Conservation (phyloP, 2,797 vertebrate genomes). For the Gymnoscopelus braueri region DNA sequence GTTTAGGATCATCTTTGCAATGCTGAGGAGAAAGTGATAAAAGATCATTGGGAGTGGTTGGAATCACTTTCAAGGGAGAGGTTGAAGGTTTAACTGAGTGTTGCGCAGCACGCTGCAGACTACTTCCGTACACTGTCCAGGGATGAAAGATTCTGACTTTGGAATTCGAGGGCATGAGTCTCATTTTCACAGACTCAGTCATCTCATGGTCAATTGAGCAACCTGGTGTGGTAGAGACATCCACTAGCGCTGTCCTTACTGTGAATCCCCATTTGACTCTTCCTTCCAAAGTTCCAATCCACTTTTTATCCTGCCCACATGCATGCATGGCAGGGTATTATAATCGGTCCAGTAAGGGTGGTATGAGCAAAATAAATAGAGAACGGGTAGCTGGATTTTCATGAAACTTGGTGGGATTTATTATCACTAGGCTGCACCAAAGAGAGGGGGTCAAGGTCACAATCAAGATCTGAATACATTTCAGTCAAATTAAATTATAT, state of each 20-base stretch:
- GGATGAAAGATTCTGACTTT: conserved; percentile 25
- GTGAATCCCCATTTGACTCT: conserved; percentile 31
- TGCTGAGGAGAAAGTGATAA: conserved; percentile 37
- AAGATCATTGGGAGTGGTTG: conserved; percentile 40
- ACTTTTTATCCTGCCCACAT: too few species aligned
- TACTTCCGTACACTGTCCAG: conserved; percentile 13
- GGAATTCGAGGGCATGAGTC: conserved; percentile 48
- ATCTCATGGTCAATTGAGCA: conserved; percentile 62
- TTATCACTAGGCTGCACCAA: too few species aligned
- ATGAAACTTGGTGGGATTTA: too few species aligned
- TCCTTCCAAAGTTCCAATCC: conserved; percentile 25
- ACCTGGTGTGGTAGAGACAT: conserved; percentile 53
- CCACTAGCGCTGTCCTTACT: conserved; percentile 46
- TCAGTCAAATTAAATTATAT: too few species aligned
- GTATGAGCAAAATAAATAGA: too few species aligned
- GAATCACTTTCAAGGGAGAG: conserved; percentile 36
- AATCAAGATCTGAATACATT: too few species aligned
- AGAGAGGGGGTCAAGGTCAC: too few species aligned
- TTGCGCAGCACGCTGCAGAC: conserved; percentile 34
- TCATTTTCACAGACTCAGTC: conserved; percentile 58
- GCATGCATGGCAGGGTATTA: too few species aligned
- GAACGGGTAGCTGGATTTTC: too few species aligned
- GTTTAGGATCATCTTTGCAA: conserved; percentile 55
- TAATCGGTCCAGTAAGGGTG: too few species aligned
- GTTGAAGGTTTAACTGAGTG: conserved; percentile 43